phyloP scores from a whole-genome alignment of 2,888 invertebrate species.

The Eristalinus aeneus region DNA sequence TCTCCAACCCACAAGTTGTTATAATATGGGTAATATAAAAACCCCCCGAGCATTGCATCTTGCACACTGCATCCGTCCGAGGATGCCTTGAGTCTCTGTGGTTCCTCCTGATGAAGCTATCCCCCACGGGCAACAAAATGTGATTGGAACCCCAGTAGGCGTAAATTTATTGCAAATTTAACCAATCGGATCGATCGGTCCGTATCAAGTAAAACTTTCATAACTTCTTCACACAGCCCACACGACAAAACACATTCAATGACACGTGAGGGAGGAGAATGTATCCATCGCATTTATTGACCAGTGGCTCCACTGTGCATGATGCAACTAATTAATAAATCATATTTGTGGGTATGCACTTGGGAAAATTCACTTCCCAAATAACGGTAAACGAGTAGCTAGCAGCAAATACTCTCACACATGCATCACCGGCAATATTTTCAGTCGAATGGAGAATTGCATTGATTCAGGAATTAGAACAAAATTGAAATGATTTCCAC shows the following conservation, averaged over 20 bases:
- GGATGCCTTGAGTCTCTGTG: no score
- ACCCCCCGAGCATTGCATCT: no score
- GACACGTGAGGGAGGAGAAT: not conserved
- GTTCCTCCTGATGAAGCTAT: no score
- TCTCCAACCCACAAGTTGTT: no score
- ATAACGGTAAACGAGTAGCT: not conserved
- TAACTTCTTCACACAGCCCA: not conserved
- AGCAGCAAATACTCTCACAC: not conserved
- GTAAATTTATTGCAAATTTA: no score
- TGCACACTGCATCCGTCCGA: no score
- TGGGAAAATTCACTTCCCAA: not conserved
- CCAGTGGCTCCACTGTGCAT: not conserved
- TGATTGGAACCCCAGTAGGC: no score
- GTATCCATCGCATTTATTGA: not conserved
- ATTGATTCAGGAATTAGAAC: not conserved
- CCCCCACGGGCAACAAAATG: no score
- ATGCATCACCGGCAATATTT: not conserved
- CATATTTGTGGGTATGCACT: not conserved
- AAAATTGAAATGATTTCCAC: not conserved
- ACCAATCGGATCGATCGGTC: no score
- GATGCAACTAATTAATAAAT: not conserved
- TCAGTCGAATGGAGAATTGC: not conserved
- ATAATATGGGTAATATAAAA: no score
- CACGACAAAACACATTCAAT: no score
- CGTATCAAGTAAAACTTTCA: not conserved